Conservation (phyloP, 2,113 vertebrate species). For the Dryoscopus gambensis region DNA sequence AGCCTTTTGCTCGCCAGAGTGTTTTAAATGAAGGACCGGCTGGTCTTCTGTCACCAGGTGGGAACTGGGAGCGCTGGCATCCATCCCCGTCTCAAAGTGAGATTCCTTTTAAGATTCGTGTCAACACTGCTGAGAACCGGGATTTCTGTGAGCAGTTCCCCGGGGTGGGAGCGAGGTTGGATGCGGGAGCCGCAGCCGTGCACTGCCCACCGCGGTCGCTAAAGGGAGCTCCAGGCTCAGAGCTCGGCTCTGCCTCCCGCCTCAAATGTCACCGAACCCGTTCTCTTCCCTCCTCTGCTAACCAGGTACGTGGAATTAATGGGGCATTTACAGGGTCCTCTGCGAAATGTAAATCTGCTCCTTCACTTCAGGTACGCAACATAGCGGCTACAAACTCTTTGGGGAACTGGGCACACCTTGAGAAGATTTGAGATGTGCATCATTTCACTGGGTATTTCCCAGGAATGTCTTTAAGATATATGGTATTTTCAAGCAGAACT, state of each 20-base stretch:
- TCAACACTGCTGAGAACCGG: not conserved
- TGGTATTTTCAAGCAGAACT: not conserved
- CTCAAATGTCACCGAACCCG: not conserved
- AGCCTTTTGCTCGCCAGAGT: not conserved
- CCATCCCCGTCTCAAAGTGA: not conserved
- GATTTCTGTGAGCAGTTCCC: too few species aligned
- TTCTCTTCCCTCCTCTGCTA: not conserved
- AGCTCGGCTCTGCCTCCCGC: not conserved
- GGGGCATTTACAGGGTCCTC: not conserved
- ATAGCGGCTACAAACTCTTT: not conserved
- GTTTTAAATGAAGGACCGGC: too few species aligned
- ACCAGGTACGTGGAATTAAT: not conserved
- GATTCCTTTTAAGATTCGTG: too few species aligned
- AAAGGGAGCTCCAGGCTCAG: constrained; percentile 59
- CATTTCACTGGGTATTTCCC: not conserved
- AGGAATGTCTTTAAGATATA: not conserved
- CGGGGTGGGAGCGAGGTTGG: rapidly evolving
- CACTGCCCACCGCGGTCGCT: not conserved
- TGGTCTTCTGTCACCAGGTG: not conserved
- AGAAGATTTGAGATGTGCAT: not conserved
- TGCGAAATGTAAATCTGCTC: not conserved
- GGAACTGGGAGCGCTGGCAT: not conserved
- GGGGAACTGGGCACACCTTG: not conserved
- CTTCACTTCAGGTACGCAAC: not conserved
- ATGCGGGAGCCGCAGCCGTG: not conserved